Evolutionary conservation across 2,888 invertebrate species (phyloP).

Genomic region (Empis stercorea): DNA sequence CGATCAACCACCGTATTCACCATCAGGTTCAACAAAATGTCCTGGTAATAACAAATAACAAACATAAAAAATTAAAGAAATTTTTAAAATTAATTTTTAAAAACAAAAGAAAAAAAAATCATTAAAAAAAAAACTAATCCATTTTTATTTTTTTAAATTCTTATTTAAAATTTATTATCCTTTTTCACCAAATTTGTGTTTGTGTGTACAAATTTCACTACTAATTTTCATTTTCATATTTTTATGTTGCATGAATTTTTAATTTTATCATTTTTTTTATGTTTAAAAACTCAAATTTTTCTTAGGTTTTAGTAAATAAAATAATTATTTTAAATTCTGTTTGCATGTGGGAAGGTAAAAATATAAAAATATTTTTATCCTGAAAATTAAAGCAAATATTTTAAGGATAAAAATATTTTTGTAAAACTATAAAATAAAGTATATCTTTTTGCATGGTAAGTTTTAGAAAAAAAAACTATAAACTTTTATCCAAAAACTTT

Average conservation of each 20-base stretch:
- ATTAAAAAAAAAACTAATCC: not conserved
- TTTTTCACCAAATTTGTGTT: not conserved
- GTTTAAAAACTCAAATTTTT: no score
- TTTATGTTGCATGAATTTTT: conserved; percentile 6
- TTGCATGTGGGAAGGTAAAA: no score
- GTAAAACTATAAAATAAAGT: no score
- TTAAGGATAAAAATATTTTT: no score
- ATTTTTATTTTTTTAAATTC: not conserved
- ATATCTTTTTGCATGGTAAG: no score
- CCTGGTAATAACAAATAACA: conserved; percentile 25
- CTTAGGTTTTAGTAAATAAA: no score
- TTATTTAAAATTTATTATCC: not conserved
- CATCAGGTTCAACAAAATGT: conserved; percentile 39
- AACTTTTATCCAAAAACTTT: no score
- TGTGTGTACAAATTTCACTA: not conserved
- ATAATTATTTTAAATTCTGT: no score
- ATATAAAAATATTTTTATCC: no score
- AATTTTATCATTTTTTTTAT: conserved; percentile 3
- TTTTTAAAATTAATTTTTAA: conserved; percentile 8
- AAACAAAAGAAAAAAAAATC: no score
- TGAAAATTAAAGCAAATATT: no score
- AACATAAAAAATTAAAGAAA: conserved; percentile 19
- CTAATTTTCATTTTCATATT: conserved; percentile 2
- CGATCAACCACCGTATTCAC: conserved; percentile 32
- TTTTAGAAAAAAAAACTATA: no score